Evolutionary conservation across 2,888 invertebrate genomes (phyloP).

Genomic region (Acanthosepion pharaonis): DNA sequence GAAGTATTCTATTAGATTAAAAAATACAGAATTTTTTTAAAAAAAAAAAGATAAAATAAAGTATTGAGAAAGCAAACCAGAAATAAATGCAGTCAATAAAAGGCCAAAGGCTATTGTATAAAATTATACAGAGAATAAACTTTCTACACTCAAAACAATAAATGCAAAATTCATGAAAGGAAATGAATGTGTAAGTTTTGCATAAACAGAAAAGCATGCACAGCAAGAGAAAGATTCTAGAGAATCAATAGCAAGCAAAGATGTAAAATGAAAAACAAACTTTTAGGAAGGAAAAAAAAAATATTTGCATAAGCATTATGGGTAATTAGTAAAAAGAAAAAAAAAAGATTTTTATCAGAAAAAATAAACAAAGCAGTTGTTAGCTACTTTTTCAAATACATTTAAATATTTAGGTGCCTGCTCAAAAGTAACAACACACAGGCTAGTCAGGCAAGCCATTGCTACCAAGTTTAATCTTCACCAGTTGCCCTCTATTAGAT

Average conservation of each 20-base stretch:
- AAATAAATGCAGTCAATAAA: not conserved
- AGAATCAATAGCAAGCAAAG: not conserved
- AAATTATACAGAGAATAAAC: not conserved
- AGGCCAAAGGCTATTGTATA: not conserved
- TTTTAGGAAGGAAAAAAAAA: not conserved
- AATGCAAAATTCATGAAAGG: not conserved
- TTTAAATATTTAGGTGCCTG: not conserved
- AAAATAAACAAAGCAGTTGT: not conserved
- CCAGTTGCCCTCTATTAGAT: too few relatives aligned
- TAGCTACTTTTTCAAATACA: too few relatives aligned
- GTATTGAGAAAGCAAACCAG: not conserved
- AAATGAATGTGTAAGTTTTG: not conserved
- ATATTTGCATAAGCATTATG: not conserved
- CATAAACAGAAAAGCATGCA: not conserved
- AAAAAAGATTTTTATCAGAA: not conserved
- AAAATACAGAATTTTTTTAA: not conserved
- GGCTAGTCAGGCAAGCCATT: not conserved
- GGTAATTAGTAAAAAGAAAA: not conserved
- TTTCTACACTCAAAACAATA: not conserved
- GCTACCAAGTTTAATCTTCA: not conserved
- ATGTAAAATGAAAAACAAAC: not conserved
- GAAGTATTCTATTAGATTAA: not conserved
- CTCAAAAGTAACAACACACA: not conserved
- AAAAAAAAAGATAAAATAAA: not conserved
- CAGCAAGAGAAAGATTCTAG: not conserved